These are phyloP conservation scores for Phaenicophaeus curvirostris DNA, from an alignment of 2,797 vertebrate genomes.

Conservation along the genomic window DNA sequence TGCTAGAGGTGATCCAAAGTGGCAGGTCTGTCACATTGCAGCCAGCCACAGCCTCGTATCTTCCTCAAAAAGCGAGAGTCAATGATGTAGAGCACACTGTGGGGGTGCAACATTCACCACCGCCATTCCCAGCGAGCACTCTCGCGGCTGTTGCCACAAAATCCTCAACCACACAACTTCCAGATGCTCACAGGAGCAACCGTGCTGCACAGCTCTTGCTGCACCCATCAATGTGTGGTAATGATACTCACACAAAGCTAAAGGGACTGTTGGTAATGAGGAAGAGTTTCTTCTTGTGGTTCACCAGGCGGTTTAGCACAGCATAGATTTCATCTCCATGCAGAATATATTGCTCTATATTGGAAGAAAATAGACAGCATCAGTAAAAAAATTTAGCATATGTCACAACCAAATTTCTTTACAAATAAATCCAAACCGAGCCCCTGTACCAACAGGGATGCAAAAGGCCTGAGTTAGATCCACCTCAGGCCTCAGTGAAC, in stretches of 20 bases:
- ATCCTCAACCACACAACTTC: not conserved
- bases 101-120: not conserved
- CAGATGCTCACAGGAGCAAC: not conserved
- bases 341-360: conserved; percentile 80
- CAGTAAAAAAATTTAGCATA: not conserved
- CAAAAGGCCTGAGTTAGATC: not conserved
- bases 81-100: not conserved
- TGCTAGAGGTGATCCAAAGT: not conserved
- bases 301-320: conserved; percentile 79
- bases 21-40: not conserved
- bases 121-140: not conserved
- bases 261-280: conserved; percentile 86
- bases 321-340: conserved; percentile 81
- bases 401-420: not conserved
- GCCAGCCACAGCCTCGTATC: not conserved
- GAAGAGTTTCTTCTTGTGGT: conserved; percentile 83
- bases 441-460: not conserved
- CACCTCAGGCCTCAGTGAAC: not conserved
- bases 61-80: not conserved
- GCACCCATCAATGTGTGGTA: not conserved
- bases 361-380: not conserved
- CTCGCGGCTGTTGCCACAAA: not conserved
- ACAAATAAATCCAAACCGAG: not conserved
- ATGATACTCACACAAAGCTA: conserved; percentile 81
- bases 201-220: not conserved